Conservation (phyloP, 1,140 invertebrate species). For the Plodia interpunctella region DNA sequence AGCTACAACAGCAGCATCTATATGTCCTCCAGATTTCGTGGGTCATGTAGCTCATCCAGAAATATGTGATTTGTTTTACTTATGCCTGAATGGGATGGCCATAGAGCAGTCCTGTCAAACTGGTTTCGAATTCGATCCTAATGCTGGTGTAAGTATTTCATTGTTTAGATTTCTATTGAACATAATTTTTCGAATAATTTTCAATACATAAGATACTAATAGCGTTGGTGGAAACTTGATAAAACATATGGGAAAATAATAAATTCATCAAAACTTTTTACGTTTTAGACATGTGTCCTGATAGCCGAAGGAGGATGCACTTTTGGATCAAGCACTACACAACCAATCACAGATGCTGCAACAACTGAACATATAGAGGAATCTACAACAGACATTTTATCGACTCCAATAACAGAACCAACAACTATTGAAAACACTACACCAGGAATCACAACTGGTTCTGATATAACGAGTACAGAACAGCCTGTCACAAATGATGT, state of each 20-base stretch:
- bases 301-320: conserved; percentile 27
- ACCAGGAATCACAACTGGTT: background rate
- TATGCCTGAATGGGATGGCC: conserved; percentile 30
- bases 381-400: background rate
- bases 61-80: conserved; percentile 37
- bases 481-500: background rate
- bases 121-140: conserved; percentile 36
- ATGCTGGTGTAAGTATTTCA: conserved; percentile 22
- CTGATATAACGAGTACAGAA: background rate
- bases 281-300: conserved; percentile 23
- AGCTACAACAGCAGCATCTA: background rate
- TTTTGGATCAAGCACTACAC: background rate
- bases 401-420: background rate
- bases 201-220: too few species aligned
- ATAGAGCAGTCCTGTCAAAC: conserved; percentile 30
- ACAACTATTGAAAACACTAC: background rate
- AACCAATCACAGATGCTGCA: too few species aligned
- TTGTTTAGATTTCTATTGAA: too few species aligned
- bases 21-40: conserved; percentile 22
- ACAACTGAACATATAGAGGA: background rate
- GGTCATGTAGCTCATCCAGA: conserved; percentile 33
- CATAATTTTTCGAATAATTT: too few species aligned
- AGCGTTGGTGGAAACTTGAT: too few species aligned
- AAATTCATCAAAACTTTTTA: background rate
- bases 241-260: too few species aligned